Percentiles rank a stretch among this genome's conserved stretches.
phyloP scores from a whole-genome alignment of 2,888 invertebrate genomes.

The Cheiracanthium punctorium region DNA sequence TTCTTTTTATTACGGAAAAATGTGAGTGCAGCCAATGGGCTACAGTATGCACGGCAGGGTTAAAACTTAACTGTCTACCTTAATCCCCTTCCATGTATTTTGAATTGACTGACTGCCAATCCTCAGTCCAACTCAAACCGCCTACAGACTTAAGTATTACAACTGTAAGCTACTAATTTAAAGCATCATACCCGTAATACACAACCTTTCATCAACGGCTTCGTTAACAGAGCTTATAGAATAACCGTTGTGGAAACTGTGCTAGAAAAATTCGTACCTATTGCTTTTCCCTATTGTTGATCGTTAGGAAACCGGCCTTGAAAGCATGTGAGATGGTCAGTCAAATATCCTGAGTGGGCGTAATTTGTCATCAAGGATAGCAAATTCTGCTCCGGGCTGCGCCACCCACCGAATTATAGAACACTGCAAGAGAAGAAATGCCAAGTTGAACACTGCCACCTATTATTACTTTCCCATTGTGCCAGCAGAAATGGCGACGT shows the following conservation, averaged over 20 bases:
- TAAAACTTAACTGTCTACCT: too few relatives aligned
- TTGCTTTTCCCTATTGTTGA: not conserved
- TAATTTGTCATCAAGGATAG: conserved; percentile 34
- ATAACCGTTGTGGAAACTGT: not conserved
- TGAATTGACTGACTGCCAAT: too few relatives aligned
- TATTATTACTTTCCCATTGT: conserved; percentile 19
- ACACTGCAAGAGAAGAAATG: not conserved
- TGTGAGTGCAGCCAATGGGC: too few relatives aligned
- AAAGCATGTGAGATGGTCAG: conserved; percentile 16
- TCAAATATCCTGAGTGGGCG: not conserved
- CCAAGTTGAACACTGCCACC: not conserved
- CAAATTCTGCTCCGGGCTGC: not conserved
- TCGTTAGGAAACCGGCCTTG: conserved; percentile 24
- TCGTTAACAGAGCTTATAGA: not conserved
- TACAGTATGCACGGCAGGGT: too few relatives aligned
- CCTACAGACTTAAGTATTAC: too few relatives aligned
- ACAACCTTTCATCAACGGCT: too few relatives aligned
- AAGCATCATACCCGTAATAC: too few relatives aligned
- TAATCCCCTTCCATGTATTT: too few relatives aligned
- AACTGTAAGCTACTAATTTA: too few relatives aligned
- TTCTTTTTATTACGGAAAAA: too few relatives aligned
- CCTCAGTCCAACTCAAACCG: too few relatives aligned
- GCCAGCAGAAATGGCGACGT: not conserved
- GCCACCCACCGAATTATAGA: not conserved
- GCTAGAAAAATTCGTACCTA: conserved; percentile 10